phyloP scores from a whole-genome alignment of 2,888 invertebrate species.

The Lithosia quadra region DNA sequence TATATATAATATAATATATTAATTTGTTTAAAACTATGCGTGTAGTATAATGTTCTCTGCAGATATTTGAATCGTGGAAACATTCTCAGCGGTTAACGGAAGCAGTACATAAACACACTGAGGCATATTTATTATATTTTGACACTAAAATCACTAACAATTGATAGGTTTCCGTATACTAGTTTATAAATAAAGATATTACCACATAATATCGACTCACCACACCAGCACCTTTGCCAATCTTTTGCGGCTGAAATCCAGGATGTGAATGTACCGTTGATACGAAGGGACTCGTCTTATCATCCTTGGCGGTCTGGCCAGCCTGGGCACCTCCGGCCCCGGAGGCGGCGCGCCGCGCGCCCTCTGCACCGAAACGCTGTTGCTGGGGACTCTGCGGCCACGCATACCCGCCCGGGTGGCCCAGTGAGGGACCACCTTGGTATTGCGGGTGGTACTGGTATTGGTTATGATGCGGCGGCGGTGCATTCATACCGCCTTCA shows the following conservation, averaged over 20 bases:
- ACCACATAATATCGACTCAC: slow-evolving; percentile 72
- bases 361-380: slow-evolving; percentile 85
- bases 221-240: slow-evolving; percentile 90
- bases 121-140: background rate
- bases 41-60: too few relatives aligned
- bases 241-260: slow-evolving; percentile 97
- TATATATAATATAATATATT: too few relatives aligned
- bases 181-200: slow-evolving; percentile 37
- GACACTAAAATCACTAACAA: background rate
- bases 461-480: slow-evolving; percentile 85
- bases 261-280: slow-evolving; percentile 96
- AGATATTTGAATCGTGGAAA: too few relatives aligned
- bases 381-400: slow-evolving; percentile 69
- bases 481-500: slow-evolving; percentile 87
- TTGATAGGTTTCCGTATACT: background rate
- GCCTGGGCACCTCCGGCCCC: slow-evolving; percentile 56
- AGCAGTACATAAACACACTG: too few relatives aligned
- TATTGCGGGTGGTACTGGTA: slow-evolving; percentile 86
- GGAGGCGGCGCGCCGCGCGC: slow-evolving; percentile 72
- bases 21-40: too few relatives aligned
- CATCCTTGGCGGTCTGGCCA: slow-evolving; percentile 80
- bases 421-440: slow-evolving; percentile 76
- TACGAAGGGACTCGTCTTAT: slow-evolving; percentile 94
- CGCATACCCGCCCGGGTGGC: slow-evolving; percentile 67
- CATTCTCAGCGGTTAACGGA: too few relatives aligned